phyloP scores from a whole-genome alignment of 2,113 vertebrate species.

The Axis porcinus region DNA sequence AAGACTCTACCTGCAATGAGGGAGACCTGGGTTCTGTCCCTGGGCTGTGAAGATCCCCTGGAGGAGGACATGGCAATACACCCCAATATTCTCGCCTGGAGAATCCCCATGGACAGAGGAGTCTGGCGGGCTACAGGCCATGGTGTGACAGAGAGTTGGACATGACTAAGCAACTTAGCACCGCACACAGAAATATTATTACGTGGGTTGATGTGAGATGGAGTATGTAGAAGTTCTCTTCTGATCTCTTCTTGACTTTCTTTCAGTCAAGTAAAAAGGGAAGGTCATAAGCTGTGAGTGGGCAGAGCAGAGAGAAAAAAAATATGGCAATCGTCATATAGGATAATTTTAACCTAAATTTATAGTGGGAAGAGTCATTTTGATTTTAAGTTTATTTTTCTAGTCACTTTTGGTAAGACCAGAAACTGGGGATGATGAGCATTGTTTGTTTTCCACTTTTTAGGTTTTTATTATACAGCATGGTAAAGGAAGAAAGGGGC shows the following conservation, averaged over 20 bases:
- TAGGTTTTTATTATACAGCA: not conserved
- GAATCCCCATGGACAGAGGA: too few relatives aligned
- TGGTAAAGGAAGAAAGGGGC: not conserved
- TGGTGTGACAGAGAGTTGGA: too few relatives aligned
- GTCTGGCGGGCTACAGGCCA: too few relatives aligned
- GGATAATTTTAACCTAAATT: not conserved
- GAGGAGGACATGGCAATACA: too few relatives aligned
- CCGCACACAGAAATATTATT: too few relatives aligned
- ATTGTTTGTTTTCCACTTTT: not conserved
- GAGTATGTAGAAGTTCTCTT: not conserved
- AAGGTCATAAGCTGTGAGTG: not conserved
- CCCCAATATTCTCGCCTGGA: too few relatives aligned
- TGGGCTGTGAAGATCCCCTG: too few relatives aligned
- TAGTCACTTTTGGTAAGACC: not conserved
- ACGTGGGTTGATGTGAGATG: not conserved
- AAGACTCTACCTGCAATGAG: too few relatives aligned
- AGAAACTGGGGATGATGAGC: not conserved
- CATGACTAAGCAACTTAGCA: too few relatives aligned
- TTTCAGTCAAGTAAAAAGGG: not conserved
- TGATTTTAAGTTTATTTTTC: not conserved
- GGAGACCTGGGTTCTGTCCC: too few relatives aligned
- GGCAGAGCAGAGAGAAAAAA: not conserved
- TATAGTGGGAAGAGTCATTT: not conserved
- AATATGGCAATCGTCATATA: not conserved
- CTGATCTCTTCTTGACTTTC: not conserved